Conservation (phyloP, 2,113 vertebrate genomes). For the Pedionomus torquatus region DNA sequence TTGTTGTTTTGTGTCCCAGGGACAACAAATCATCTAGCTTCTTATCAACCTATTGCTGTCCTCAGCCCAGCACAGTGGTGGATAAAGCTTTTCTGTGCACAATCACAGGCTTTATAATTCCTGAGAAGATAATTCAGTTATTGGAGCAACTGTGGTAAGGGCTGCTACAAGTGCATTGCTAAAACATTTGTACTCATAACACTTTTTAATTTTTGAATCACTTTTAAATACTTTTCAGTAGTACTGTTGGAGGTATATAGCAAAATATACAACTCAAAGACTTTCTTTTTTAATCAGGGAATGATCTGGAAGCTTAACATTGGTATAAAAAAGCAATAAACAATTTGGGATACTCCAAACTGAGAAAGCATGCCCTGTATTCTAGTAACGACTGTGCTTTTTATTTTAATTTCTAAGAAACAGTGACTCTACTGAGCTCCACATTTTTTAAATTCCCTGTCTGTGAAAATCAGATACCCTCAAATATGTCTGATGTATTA, state of each 20-base stretch:
- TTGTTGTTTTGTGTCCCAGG: constrained; percentile 60
- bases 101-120: constrained; percentile 85
- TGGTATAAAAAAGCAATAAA: not conserved
- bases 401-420: not conserved
- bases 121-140: constrained; percentile 80
- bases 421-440: not conserved
- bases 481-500: not conserved
- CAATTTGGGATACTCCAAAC: not conserved
- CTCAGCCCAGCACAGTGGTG: constrained; percentile 72
- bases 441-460: not conserved
- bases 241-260: not conserved
- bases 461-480: not conserved
- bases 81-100: constrained; percentile 79
- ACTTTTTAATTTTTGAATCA: not conserved
- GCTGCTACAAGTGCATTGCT: not conserved
- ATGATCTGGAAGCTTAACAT: not conserved
- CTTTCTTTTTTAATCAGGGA: not conserved
- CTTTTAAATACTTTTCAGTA: not conserved
- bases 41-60: constrained; percentile 84
- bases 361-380: not conserved
- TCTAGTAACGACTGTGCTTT: not conserved
- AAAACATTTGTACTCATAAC: not conserved
- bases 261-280: not conserved
- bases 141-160: constrained; percentile 86
- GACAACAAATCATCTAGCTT: constrained; percentile 82